These are phyloP conservation scores for Gobio gobio DNA, from an alignment of 2,113 vertebrate genomes.

Conservation along the genomic window DNA sequence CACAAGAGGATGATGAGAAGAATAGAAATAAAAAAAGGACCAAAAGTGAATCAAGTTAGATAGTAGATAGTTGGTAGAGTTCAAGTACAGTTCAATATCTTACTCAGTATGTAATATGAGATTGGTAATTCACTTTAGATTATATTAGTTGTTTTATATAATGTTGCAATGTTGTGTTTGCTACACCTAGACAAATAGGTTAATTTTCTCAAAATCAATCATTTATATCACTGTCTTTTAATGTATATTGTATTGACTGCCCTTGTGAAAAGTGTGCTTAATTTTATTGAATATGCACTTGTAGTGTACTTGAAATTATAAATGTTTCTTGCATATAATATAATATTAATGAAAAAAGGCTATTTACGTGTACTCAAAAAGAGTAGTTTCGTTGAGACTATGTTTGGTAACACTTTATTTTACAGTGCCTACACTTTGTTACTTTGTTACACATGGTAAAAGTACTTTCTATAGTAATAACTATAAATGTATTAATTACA, in stretches of 20 bases:
- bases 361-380: background rate
- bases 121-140: background rate
- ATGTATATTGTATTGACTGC: background rate
- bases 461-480: no score
- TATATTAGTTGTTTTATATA: background rate
- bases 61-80: background rate
- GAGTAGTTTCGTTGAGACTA: background rate
- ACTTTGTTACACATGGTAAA: no score
- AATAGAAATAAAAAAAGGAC: background rate
- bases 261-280: background rate
- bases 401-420: no score
- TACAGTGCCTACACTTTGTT: no score
- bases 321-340: background rate
- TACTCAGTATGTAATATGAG: background rate
- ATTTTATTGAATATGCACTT: background rate
- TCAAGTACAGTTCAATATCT: no score
- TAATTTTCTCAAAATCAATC: no score
- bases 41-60: constrained; percentile 25
- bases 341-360: background rate
- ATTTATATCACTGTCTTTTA: background rate
- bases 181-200: background rate
- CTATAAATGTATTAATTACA: no score
- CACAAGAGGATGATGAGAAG: background rate
- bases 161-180: background rate
- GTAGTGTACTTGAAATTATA: no score